Base-by-base conservation (phyloP, 2,888 invertebrate species). In the Rhyacophila evoluta region DNA sequence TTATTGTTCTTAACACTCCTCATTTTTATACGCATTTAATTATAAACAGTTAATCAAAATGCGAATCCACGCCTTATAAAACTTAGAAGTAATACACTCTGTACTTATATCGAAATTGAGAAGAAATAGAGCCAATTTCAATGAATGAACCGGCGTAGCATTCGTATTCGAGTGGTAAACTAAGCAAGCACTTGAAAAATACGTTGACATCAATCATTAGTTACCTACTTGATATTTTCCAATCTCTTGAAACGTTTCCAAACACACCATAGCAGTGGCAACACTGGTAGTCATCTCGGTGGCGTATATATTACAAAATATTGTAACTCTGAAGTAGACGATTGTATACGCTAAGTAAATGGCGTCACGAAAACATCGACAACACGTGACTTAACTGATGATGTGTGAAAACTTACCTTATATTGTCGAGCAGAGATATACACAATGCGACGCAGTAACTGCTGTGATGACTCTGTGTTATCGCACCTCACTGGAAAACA, bases 401-500 rank as follows among this genome's bases (percentile, higher is more conserved):
- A 55, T 55, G 55, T 10, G 55, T 10, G 25, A 25, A 55, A 33
- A 55, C 55, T 55, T 55, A 55, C 55, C 55, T 55, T 19, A 10
- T 15, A 19, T 25, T 55, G 55, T 55, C 19, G 12, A 19, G 41
- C 8, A 15, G 55, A 55, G 1, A 19, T 19, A 55, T 19, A 55
- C 55, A 55, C 55, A 25, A 55, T 55, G 55, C 12, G 6, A 55
- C 55, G 55, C 8, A 12, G 25, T 4, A 12, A 19, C 55, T 25
- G 55, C 19, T 5, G 19, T 8, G 15, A 55, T 19, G 55, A 55
- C 55, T 55, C 19, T 25, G 10, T 55, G 19, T 55, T 55, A 55
- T 55, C 55, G 12, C 55, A 19, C 55, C 55, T 55, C 19, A 19
- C 55, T 55, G 25, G 55, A 55, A 55, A 55, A 41, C 41, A 41